Evolutionary conservation across 2,888 invertebrate genomes (phyloP), one percentile per base, ranked within the genome.

Genomic region (Drosophila macrospina): DNA sequence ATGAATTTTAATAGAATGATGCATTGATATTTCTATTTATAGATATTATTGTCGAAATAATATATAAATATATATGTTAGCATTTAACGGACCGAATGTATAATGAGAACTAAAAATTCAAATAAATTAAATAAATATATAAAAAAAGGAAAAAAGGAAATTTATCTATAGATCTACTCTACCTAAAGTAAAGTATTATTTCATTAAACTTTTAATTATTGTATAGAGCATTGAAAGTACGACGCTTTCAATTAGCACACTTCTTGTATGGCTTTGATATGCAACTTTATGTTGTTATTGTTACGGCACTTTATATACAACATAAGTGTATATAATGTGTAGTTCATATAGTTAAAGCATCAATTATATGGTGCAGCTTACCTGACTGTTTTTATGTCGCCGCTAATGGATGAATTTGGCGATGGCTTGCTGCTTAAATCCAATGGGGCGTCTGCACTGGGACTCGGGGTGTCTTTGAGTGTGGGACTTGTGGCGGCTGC

Each of bases 381-480:
- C 91, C 96, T 95, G 93, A 94, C 95, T 95, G 95, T 92, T 92
- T 95, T 94, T 77, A 93, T 92, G 90, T 94, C 94, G 64, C 91
- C 91, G 84, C 90, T 90, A 65, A 90, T 90, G 84, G 91, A 91
- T 89, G 91, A 92, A 80, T 91, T 91, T 74, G 93, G 93, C 75
- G 93, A 95, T 89, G 93, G 95, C 93, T 94, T 97, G 91, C 96
- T 95, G 93, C 97, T 97, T 90, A 97, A 95, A 93, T 97, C 97
- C 88, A 97, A 94, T 16, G 97, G 97, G 66, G 90, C 90, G 89
- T 92, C 83, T 47, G 70, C 91, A 90, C 90, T 92, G 75, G 93
- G 92, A 89, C 93, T 93, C 59, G 94, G 93, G 11, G 94, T 90
- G 78, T 91, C 91, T 89, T 92, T 92, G 77, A 90, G 90, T 85